Conservation (phyloP, 2,888 invertebrate genomes). For the Brassicogethes aeneus region DNA sequence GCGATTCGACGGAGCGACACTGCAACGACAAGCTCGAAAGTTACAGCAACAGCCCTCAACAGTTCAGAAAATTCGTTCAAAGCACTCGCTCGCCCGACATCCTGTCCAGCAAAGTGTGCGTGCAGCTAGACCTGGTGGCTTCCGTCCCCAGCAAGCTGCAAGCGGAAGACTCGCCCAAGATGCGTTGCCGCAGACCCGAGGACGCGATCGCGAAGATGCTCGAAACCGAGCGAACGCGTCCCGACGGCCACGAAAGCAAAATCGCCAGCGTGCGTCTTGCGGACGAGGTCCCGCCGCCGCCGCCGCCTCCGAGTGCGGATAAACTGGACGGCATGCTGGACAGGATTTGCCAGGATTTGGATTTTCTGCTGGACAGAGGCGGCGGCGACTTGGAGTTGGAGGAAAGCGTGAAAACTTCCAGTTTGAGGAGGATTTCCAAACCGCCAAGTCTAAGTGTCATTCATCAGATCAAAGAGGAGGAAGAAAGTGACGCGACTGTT, state of each 20-base stretch:
- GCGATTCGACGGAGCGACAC: conserved; percentile 13
- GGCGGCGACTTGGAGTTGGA: conserved; percentile 18
- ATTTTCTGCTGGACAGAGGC: conserved; percentile 65
- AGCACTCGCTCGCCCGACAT: conserved; percentile 35
- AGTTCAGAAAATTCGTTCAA: conserved; percentile 15
- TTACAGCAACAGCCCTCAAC: conserved; percentile 43
- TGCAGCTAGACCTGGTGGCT: conserved; percentile 46
- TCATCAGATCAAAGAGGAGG: conserved; percentile 31
- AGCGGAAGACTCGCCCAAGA: conserved; percentile 5
- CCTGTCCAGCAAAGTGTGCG: conserved; percentile 45
- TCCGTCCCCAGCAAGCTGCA: conserved; percentile 22
- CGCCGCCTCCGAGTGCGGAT: conserved; percentile 33
- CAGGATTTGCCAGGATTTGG: conserved; percentile 73
- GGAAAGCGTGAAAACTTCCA: conserved; percentile 10
- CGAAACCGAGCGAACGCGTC: conserved; percentile 24
- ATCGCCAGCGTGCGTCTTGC: conserved; percentile 14
- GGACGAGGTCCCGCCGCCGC: conserved; percentile 17
- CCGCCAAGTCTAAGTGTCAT: conserved; percentile 27
- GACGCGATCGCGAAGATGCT: conserved; percentile 4
- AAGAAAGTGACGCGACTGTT: neutral
- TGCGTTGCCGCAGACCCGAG: conserved; percentile 4
- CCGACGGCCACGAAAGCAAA: conserved; percentile 32
- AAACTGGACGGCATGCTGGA: conserved; percentile 59
- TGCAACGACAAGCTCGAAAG: conserved; percentile 34
- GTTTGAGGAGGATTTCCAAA: conserved; percentile 27